Percentiles rank a stretch among this genome's conserved stretches.
Evolutionary conservation across 2,797 vertebrate genomes (phyloP).

Genomic region (Champsocephalus esox): DNA sequence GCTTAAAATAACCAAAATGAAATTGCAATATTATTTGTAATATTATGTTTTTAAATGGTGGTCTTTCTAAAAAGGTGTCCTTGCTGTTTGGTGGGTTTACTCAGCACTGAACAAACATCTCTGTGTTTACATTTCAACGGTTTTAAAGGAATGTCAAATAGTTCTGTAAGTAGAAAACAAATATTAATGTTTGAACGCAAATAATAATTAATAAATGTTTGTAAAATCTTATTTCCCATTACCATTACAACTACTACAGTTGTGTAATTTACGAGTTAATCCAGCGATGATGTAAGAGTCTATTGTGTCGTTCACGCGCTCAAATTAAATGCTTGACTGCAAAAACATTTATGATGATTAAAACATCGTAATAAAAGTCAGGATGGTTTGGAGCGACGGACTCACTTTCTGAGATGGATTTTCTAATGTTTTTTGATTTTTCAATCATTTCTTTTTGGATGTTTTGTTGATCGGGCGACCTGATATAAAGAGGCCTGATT

Average conservation of each 20-base stretch:
- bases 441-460: background rate
- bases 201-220: background rate
- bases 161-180: background rate
- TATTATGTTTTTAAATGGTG: background rate
- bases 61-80: background rate
- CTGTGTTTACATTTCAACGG: background rate
- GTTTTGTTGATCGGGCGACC: background rate
- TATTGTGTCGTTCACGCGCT: background rate
- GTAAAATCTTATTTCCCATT: background rate
- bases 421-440: too few relatives aligned
- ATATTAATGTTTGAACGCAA: background rate
- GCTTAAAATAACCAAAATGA: background rate
- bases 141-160: too few relatives aligned
- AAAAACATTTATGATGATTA: background rate
- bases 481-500: background rate
- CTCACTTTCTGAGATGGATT: too few relatives aligned
- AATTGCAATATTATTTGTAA: background rate
- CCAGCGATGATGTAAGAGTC: background rate
- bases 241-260: too few relatives aligned
- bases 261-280: background rate
- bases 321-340: background rate
- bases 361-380: background rate
- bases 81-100: background rate
- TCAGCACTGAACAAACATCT: slow-evolving; percentile 14
- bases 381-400: background rate